Conservation (phyloP, 37 sponge, comb jelly and placozoan genomes). For the Geodia barretti region DNA sequence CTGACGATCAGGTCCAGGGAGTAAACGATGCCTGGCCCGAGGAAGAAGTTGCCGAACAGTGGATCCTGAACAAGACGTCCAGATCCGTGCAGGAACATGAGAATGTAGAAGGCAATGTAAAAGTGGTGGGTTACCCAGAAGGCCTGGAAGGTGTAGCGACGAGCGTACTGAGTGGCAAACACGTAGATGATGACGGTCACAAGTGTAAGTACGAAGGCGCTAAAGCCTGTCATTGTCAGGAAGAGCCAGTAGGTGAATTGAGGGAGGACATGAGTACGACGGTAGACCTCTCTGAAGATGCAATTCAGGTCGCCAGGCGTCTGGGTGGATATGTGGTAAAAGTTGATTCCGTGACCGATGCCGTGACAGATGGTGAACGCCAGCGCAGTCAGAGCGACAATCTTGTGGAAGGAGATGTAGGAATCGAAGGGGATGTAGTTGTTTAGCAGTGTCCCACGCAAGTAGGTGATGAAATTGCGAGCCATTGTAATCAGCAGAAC, state of each 20-base stretch:
- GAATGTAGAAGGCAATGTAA: slow-evolving; percentile 88
- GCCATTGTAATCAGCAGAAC: slow-evolving; percentile 92
- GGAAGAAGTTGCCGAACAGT: slow-evolving; percentile 93
- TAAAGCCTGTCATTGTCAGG: slow-evolving; percentile 93
- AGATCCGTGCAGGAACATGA: slow-evolving; percentile 93
- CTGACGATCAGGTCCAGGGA: slow-evolving; percentile 89
- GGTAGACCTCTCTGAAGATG: slow-evolving; percentile 91
- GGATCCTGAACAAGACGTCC: slow-evolving; percentile 97
- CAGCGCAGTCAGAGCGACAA: slow-evolving; percentile 83
- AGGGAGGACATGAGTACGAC: slow-evolving; percentile 69
- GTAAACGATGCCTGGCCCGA: slow-evolving; percentile 89
- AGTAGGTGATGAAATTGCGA: slow-evolving; percentile 93
- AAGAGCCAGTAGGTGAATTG: slow-evolving; percentile 91
- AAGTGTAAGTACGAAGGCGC: slow-evolving; percentile 76
- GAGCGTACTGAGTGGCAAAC: slow-evolving; percentile 93
- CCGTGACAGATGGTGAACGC: slow-evolving; percentile 86
- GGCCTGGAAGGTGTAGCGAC: slow-evolving; percentile 84
- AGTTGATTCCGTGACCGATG: slow-evolving; percentile 96
- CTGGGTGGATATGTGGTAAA: slow-evolving; percentile 96
- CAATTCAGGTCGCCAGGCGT: slow-evolving; percentile 91
- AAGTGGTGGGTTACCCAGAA: slow-evolving; percentile 97
- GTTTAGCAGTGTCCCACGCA: slow-evolving; percentile 88
- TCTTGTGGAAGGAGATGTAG: slow-evolving; percentile 86
- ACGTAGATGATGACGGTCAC: slow-evolving; percentile 80
- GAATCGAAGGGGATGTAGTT: slow-evolving; percentile 92